Base-by-base conservation (phyloP, 2,888 invertebrate genomes). In the Mantis religiosa region DNA sequence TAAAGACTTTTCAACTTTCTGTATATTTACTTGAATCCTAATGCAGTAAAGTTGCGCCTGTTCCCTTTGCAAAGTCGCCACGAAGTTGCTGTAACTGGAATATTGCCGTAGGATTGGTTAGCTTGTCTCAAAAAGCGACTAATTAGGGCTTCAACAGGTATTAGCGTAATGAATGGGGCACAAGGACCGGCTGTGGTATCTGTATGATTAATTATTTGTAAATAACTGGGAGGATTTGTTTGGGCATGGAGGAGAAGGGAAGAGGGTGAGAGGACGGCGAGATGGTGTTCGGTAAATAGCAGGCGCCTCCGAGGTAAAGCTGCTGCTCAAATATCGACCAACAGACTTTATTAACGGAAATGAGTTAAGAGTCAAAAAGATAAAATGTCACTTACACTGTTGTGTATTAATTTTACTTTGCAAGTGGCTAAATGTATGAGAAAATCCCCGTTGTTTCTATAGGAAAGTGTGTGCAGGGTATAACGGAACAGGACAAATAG, bases 181-280 rank as follows among this genome's bases (percentile, higher is more conserved):
- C 20, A 71, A 71, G 54, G 54, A 71, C 54, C 25, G 27, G 47
- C 41, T 85, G 85, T 14, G 34, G 84, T 30, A 30, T 27, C 20
- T 25, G 28, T 41, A 85, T 85, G 85, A 85, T 85, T 85, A 85
- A 85, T 85, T 85, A 85, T 85, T 85, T 85, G 85, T 85, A 85
- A 85, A 85, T 47, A 85, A 47, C 85, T 27, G 30, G 47, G 27
- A n/a, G 85, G 25, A 83, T 83, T 83, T 83, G 83, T 83, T 83
- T 83, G 83, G n/a, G 83, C 28, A 83, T n/a, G 12, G 83, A 2
- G n/a, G 28, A n/a, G 83, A 83, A 27, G 83, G 28, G 83, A 20
- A 28, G 4, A 8, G 83, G 12, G 15, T 0, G 15, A 28, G 28
- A 47, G 20, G 3, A 25, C 6, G 85, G 47, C 4, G 54, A 25